Percentiles rank a stretch among this genome's conserved stretches.
These are phyloP conservation scores for Xanthostigma xanthostigma DNA, from an alignment of 2,888 invertebrate species.

Conservation along the genomic window DNA sequence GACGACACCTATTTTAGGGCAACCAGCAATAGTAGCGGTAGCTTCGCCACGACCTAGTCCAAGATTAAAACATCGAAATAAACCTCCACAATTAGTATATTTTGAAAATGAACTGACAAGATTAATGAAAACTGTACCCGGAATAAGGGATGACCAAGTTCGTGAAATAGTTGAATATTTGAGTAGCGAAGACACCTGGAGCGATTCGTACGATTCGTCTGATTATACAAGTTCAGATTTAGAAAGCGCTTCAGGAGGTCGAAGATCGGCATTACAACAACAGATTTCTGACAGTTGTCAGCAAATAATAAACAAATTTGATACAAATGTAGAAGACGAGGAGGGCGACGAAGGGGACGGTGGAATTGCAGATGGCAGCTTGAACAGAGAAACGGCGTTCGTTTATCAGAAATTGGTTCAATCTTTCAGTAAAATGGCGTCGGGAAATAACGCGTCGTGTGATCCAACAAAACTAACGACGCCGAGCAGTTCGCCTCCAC, in stretches of 20 bases:
- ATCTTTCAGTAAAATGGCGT: conserved; percentile 64
- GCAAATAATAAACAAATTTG: conserved; percentile 77
- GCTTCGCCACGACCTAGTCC: conserved; percentile 38
- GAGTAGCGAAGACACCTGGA: conserved; percentile 87
- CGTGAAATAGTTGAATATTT: conserved; percentile 84
- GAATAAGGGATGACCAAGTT: conserved; percentile 79
- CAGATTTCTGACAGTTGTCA: conserved; percentile 81
- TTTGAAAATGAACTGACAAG: conserved; percentile 82
- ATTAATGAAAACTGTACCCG: conserved; percentile 85
- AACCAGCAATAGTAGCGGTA: conserved; percentile 23
- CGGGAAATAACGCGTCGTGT: conserved; percentile 29
- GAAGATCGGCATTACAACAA: conserved; percentile 58
- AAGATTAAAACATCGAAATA: conserved; percentile 44
- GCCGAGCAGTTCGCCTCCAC: conserved; percentile 58
- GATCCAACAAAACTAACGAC: conserved; percentile 28
- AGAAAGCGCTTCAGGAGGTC: conserved; percentile 43
- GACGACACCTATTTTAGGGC: conserved; percentile 28
- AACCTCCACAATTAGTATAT: conserved; percentile 74
- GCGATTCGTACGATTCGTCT: conserved; percentile 83
- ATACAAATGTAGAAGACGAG: conserved; percentile 40
- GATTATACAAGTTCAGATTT: conserved; percentile 83
- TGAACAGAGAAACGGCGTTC: conserved; percentile 61
- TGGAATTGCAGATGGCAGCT: conserved; percentile 31
- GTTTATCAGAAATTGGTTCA: conserved; percentile 79
- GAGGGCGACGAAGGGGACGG: conserved; percentile 33